Percentiles rank a stretch among this genome's conserved stretches.
Conservation (phyloP, 2,797 vertebrate genomes). For the Lophius americanus region DNA sequence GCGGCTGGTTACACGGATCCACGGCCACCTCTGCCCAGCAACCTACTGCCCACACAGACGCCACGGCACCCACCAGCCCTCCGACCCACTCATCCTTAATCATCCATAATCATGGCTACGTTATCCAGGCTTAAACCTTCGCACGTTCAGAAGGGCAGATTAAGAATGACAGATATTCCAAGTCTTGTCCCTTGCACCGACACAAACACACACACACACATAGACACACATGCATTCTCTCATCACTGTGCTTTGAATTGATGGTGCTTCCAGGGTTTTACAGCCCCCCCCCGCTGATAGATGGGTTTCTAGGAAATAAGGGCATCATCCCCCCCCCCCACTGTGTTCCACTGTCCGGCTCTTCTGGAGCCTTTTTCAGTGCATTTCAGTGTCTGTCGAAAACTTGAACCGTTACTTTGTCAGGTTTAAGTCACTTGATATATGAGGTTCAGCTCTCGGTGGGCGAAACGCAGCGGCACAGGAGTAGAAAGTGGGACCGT, state of each 20-base stretch:
- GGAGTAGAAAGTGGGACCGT: no score
- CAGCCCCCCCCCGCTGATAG: slow-evolving; percentile 28
- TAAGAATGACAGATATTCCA: slow-evolving; percentile 77
- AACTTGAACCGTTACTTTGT: no score
- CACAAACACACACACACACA: slow-evolving; percentile 31
- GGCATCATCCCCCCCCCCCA: slow-evolving; percentile 53
- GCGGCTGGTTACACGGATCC: slow-evolving; percentile 19
- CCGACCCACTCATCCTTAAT: slow-evolving; percentile 83
- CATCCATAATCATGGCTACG: slow-evolving; percentile 78
- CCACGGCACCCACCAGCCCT: slow-evolving; percentile 34
- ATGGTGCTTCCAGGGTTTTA: slow-evolving; percentile 59
- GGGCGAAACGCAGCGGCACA: no score
- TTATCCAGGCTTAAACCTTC: slow-evolving; percentile 81
- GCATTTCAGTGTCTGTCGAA: background rate
- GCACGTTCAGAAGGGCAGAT: slow-evolving; percentile 74
- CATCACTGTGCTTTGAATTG: slow-evolving; percentile 52
- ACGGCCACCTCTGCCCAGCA: slow-evolving; percentile 61
- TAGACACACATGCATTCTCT: slow-evolving; percentile 12
- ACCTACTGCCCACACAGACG: slow-evolving; percentile 49
- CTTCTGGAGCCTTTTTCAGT: background rate
- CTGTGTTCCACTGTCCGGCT: slow-evolving; percentile 11
- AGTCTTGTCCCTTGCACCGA: slow-evolving; percentile 57
- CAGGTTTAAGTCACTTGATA: no score
- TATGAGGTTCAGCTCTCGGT: no score
- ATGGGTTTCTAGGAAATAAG: slow-evolving; percentile 68